Evolutionary conservation across 2,888 invertebrate species (phyloP), one percentile per base, ranked within the genome.

Genomic region (Microchrysa polita): DNA sequence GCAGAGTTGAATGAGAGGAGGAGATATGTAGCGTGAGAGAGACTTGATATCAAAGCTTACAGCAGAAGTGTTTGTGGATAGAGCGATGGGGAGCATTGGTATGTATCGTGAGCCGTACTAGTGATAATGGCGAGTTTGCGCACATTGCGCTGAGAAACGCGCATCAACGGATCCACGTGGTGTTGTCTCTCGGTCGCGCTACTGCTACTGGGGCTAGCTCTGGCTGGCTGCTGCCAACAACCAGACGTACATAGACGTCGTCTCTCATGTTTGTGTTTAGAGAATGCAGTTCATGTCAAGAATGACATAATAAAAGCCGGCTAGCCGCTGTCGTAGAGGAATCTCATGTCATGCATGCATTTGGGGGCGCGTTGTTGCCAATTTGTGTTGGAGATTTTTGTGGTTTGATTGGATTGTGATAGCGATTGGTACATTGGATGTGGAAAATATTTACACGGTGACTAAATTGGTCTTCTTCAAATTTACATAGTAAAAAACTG

Each of bases 111-210:
- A 48, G 42, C 42, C 42, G 7, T 12, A 42, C 42, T 42, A 7
- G 48, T n/a, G 48, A 67, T 20, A 40, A 53, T 57, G 12, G 22
- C 44, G 48, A 48, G 57, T 34, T 48, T 72, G 72, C 60, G 59
- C 60, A 16, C 23, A 22, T 7, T 34, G 27, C 27, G 2, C 40
- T 42, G 44, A 14, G 22, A 44, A 48, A 27, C 61, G 61, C 76
- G 76, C 76, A 74, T 74, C 76, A 72, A 48, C 73, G 73, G 72
- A 60, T 67, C 76, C 76, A 76, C 76, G 76, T 76, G 76, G 73
- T 76, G 10, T 34, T 65, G 57, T 18, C 22, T 5, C n/a, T n/a
- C n/a, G n/a, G n/a, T n/a, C n/a, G n/a, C n/a, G n/a, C n/a, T n/a
- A n/a, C n/a, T n/a, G n/a, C n/a, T n/a, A n/a, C n/a, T n/a, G n/a